Base-by-base conservation (phyloP, 2,888 invertebrate species). In the Drosophila barbarae region DNA sequence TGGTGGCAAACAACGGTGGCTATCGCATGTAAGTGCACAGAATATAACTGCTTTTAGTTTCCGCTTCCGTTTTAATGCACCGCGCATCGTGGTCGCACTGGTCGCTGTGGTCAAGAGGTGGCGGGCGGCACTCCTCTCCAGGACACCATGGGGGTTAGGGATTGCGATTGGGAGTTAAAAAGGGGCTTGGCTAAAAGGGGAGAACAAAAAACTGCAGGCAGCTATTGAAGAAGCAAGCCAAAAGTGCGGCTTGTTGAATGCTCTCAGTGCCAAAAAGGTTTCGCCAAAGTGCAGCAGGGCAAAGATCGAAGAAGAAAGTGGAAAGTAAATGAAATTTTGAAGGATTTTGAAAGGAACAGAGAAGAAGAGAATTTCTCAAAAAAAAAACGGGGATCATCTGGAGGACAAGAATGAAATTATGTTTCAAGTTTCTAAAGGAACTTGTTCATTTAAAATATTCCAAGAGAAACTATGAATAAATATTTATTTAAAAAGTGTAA, bases 41-140 rank as follows among this genome's bases (percentile, higher is more conserved):
- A 78, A 78, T 84, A 73, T 78, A 78, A 78, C 84, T 81, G 84
- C 82, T 81, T 78, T 84, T 76, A 78, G 78, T 78, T 84, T 73
- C 64, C 63, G 76, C 71, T 78, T 82, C 84, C 82, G 76, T 82
- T 81, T 78, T 77, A 84, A 77, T 84, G 82, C 73, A 81, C 58
- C 73, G 72, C 75, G 60, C 65, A 55, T 55, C 61, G 76, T 58
- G 67, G 65, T 77, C 59, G 38, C 75, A 59, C 47, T 52, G 54
- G 65, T 61, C 53, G 23, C 53, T 65, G 61, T 18, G 61, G 61
- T 65, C 61, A 60, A 59, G 28, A 15, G 38, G 56, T 26, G 53
- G 21, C 18, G 57, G 32, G n/a, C 12, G 41, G 3, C 12, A 5
- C 12, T 21, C 18, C 18, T 12, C n/a, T 12, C n/a, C 30, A 13